Percentiles rank a stretch among this genome's conserved stretches.
phyloP scores from a whole-genome alignment of 2,113 vertebrate species.

The Silurus asotus region DNA sequence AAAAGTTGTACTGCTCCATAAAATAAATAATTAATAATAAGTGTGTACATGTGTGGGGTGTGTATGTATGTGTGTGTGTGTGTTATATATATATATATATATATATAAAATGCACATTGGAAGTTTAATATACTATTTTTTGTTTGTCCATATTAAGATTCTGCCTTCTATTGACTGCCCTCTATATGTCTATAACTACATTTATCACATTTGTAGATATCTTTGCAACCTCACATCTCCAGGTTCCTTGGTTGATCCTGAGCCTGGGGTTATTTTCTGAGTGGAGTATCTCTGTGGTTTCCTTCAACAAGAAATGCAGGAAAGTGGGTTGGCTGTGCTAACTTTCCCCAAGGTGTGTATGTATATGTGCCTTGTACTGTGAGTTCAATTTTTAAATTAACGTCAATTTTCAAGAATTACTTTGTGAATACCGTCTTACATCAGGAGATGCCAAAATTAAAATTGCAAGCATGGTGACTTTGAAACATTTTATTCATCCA shows the following conservation, averaged over 20 bases:
- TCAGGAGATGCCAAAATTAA: not conserved
- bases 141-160: not conserved
- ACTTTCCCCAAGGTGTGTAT: not conserved
- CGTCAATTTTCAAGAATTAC: not conserved
- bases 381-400: not conserved
- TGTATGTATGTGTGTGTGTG: too few relatives aligned
- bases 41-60: too few relatives aligned
- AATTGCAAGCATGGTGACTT: not conserved
- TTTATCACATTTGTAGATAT: not conserved
- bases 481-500: conserved; percentile 19
- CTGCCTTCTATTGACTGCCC: not conserved
- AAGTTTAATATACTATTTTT: not conserved
- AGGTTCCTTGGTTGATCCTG: not conserved
- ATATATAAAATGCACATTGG: too few relatives aligned
- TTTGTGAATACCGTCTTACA: not conserved
- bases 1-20: too few relatives aligned
- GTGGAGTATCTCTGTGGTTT: not conserved
- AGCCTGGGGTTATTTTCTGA: not conserved
- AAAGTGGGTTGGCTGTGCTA: not conserved
- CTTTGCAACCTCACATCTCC: not conserved
- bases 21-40: too few relatives aligned
- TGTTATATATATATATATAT: too few relatives aligned
- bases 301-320: not conserved
- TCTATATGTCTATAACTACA: not conserved
- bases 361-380: not conserved